Evolutionary conservation across 2,888 invertebrate species (phyloP).

Genomic region (Brenthis ino): DNA sequence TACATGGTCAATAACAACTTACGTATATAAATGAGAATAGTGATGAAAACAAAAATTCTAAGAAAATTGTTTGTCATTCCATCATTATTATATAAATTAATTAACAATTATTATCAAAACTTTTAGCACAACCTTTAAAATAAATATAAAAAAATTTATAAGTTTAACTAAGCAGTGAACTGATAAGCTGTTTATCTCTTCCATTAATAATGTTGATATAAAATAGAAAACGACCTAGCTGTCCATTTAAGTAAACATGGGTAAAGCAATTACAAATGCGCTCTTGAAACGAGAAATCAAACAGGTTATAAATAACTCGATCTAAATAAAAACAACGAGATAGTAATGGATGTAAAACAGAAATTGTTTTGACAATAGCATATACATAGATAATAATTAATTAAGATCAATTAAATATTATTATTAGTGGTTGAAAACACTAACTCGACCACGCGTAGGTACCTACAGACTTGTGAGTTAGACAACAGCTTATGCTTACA

Average conservation of each 20-base stretch:
- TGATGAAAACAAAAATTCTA: conserved; percentile 10
- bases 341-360: background rate
- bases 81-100: background rate
- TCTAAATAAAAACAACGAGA: conserved; percentile 12
- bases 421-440: background rate
- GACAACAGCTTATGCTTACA: conserved; percentile 36
- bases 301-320: conserved; percentile 16
- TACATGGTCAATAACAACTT: conserved; percentile 30
- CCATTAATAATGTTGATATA: conserved; percentile 8
- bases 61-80: background rate
- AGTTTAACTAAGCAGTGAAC: too few relatives aligned
- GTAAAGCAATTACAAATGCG: conserved; percentile 17
- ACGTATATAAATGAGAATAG: conserved; percentile 5
- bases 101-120: background rate
- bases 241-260: conserved; percentile 18
- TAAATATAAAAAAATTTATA: too few relatives aligned
- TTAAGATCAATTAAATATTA: conserved; percentile 8
- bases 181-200: background rate
- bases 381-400: conserved; percentile 3
- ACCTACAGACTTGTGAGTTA: conserved; percentile 5
- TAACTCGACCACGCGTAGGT: background rate
- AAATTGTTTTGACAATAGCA: background rate
- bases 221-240: conserved; percentile 20
- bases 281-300: conserved; percentile 21
- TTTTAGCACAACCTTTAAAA: too few relatives aligned